These are phyloP conservation scores for Archocentrus centrarchus DNA, from an alignment of 2,113 vertebrate species.

Conservation along the genomic window DNA sequence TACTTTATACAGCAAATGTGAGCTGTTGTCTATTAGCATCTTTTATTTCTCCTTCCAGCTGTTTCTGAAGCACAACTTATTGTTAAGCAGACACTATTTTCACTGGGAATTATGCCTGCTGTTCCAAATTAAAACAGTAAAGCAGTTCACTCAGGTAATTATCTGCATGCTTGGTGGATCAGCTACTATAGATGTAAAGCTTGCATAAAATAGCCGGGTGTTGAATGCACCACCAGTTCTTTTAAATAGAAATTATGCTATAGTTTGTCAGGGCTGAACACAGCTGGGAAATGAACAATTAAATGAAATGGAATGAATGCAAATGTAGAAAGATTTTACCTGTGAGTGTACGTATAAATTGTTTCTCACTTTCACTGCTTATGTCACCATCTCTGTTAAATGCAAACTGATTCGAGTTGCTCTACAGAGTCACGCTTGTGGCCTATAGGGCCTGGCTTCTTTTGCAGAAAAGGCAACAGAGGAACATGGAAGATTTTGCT, in stretches of 20 bases:
- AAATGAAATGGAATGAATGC: too few species aligned
- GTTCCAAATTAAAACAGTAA: neutral
- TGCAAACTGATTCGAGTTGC: neutral
- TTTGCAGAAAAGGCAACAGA: neutral
- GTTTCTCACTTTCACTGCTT: neutral
- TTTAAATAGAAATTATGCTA: neutral
- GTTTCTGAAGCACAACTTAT: slow-evolving; percentile 1
- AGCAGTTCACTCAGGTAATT: neutral
- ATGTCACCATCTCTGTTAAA: neutral
- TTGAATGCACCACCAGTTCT: fast-evolving
- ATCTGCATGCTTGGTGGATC: neutral
- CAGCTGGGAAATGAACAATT: neutral
- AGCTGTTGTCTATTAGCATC: neutral
- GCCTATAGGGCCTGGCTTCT: neutral
- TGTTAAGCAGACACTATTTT: neutral
- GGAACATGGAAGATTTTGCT: neutral
- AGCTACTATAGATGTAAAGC: fast-evolving
- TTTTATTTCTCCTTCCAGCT: slow-evolving; percentile 15
- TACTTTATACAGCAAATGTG: neutral
- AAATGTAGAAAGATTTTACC: too few species aligned
- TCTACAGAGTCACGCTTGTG: neutral
- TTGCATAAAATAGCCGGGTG: neutral
- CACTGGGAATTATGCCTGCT: neutral
- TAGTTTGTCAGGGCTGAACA: neutral
- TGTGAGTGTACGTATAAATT: neutral